Base-by-base conservation (phyloP, 2,888 invertebrate species). In the Leucophora obtusa region DNA sequence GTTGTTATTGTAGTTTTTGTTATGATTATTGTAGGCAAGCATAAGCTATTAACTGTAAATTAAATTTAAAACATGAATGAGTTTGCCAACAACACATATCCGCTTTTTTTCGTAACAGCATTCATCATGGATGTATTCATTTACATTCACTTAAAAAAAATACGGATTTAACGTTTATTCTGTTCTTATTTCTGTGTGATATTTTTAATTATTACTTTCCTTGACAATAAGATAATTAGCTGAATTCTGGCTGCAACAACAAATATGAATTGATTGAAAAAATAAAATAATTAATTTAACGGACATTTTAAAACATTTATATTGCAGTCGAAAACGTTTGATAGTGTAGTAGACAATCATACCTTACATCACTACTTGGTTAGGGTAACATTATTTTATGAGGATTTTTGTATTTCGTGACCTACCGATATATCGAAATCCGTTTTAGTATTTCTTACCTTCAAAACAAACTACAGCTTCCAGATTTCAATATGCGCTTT, bases 31-130 rank as follows among this genome's bases (percentile, higher is more conserved):
- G 73, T 66, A 60, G 70, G 68, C 70, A 62, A 74, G 59, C 76
- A 79, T 74, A 78, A 80, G 75, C 82, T 78, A 82, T 83, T 83
- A 82, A 82, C 83, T 82, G 83, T 71, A 78, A 83, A 82, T 82
- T 82, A 76, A 79, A 80, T 83, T 83, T 80, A 74, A 80, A 83
- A 72, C 70, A 76, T 69, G 73, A 59, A 76, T 72, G 71, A 70
- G 69, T 74, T 73, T 82, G 73, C 70, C 79, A 72, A 58, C 72
- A 65, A 60, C 74, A 72, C 65, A 69, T 62, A 70, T 82, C 65
- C 72, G 75, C 33, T 68, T 47, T 24, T 24, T 17, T 54, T 50
- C 10, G 38, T 51, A 53, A 59, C 15, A 47, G 6, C 59, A 74
- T 54, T 50, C 63, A 58, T 65, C 65, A 60, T 21, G 18, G 33